These are phyloP conservation scores for Barnardius zonarius DNA, from an alignment of 2,113 vertebrate genomes.

Conservation along the genomic window DNA sequence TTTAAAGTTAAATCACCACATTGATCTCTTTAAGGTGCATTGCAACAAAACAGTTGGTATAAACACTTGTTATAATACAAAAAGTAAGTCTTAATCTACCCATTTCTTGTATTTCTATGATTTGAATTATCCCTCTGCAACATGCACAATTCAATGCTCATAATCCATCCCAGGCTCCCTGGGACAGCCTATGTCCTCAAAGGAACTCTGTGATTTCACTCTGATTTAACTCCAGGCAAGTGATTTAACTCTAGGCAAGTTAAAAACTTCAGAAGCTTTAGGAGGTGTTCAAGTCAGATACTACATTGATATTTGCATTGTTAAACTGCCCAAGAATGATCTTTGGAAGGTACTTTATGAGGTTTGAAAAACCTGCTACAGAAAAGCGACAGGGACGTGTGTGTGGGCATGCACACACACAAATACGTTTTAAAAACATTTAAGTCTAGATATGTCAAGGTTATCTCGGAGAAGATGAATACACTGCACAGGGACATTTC, in stretches of 20 bases:
- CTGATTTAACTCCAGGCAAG: not conserved
- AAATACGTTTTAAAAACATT: not conserved
- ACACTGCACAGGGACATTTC: not conserved
- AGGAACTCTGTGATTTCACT: not conserved
- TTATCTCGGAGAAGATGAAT: not conserved
- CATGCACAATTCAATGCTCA: not conserved
- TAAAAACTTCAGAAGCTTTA: not conserved
- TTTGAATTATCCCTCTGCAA: not conserved
- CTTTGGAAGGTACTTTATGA: not conserved
- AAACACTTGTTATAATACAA: not conserved
- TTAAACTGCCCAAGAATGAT: not conserved
- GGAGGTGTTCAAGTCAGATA: not conserved
- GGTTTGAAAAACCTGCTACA: not conserved
- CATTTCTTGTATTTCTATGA: not conserved
- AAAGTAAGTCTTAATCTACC: not conserved
- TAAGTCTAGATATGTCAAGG: not conserved
- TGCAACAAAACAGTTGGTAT: not conserved
- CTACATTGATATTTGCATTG: not conserved
- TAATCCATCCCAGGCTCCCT: not conserved
- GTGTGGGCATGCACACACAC: not conserved
- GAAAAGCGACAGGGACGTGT: not conserved
- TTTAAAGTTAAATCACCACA: not conserved
- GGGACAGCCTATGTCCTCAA: not conserved
- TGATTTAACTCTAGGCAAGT: not conserved
- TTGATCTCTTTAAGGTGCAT: not conserved